A percentile compares a stretch with the other conserved stretches of the same genome.
Evolutionary conservation across 2,113 vertebrate genomes (phyloP).

Genomic region (Hucho hucho): DNA sequence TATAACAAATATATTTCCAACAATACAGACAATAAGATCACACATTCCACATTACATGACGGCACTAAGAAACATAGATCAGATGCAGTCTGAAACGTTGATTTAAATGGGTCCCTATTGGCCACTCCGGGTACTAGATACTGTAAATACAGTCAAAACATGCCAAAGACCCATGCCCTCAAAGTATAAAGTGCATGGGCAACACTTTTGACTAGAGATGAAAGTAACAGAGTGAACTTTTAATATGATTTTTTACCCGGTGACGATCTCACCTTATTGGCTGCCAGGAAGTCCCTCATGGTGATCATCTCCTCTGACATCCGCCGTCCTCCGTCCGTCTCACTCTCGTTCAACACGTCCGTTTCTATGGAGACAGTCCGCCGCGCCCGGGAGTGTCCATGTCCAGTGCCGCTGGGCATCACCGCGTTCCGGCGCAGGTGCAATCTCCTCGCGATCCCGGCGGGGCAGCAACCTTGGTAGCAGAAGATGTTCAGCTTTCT

Average conservation of each 20-base stretch:
- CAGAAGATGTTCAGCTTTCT: not conserved
- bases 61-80: no score
- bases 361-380: constrained; percentile 77
- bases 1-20: not conserved
- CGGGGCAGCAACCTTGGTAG: constrained; percentile 64
- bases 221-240: not conserved
- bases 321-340: constrained; percentile 67
- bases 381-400: constrained; percentile 52
- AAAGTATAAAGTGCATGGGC: no score
- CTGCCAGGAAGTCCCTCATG: constrained; percentile 80
- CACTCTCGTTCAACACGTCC: constrained; percentile 70
- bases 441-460: constrained; percentile 52
- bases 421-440: constrained; percentile 71
- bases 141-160: no score
- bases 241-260: not conserved
- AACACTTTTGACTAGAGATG: not conserved
- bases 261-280: constrained; percentile 72
- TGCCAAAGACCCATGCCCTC: no score
- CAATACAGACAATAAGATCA: no score
- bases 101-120: no score
- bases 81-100: no score
- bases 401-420: constrained; percentile 64
- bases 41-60: no score
- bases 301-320: constrained; percentile 84
- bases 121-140: no score